These are phyloP conservation scores for Apolygus lucorum DNA, from an alignment of 1,140 invertebrate genomes.

Conservation along the genomic window DNA sequence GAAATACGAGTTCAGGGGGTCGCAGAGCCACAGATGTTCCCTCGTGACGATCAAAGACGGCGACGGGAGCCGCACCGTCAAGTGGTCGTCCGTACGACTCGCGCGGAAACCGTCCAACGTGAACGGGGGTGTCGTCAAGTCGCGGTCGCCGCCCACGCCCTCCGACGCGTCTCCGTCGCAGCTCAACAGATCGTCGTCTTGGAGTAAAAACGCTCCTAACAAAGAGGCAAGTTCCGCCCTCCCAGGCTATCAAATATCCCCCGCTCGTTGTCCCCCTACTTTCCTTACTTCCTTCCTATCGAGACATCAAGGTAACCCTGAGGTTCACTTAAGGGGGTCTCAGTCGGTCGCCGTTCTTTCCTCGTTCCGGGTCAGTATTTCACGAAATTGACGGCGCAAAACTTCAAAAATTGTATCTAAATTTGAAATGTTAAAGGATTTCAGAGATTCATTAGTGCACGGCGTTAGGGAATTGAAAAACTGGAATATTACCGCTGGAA, in stretches of 20 bases:
- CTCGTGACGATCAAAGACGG: conserved; percentile 30
- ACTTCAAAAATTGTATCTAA: too few species aligned
- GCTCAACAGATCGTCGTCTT: conserved; percentile 23
- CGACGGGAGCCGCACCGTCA: conserved; percentile 28
- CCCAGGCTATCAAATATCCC: background rate
- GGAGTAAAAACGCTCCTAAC: conserved; percentile 16
- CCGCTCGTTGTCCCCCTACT: too few species aligned
- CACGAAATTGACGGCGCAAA: too few species aligned
- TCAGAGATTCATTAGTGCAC: too few species aligned
- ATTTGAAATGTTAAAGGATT: too few species aligned
- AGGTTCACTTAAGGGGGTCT: too few species aligned
- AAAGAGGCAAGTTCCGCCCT: conserved; percentile 22
- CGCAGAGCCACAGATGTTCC: conserved; percentile 29
- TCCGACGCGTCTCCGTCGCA: conserved; percentile 1
- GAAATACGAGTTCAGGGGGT: conserved; percentile 32
- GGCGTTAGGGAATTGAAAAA: too few species aligned
- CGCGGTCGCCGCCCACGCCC: conserved; percentile 19
- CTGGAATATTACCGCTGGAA: too few species aligned
- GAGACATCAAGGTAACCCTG: too few species aligned
- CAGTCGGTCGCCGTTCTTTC: too few species aligned
- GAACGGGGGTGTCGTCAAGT: conserved; percentile 32
- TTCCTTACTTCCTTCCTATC: too few species aligned
- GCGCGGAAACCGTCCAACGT: conserved; percentile 29
- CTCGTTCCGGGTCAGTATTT: too few species aligned
- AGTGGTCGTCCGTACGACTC: conserved; percentile 32